phyloP scores from a whole-genome alignment of 2,797 vertebrate species.

The Periophthalmus magnuspinnatus region DNA sequence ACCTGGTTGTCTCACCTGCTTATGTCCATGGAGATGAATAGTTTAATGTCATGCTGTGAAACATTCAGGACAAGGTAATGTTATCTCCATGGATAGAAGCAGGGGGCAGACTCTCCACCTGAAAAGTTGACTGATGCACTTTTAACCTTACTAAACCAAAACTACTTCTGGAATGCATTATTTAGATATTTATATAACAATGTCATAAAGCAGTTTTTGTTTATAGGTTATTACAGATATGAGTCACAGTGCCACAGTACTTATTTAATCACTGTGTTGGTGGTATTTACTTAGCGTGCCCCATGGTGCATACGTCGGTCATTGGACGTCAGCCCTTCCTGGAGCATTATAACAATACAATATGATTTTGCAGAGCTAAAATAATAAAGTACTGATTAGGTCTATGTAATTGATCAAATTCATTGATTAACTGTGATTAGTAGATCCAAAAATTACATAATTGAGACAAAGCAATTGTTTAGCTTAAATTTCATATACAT shows the following conservation, averaged over 20 bases:
- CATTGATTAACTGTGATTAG: not conserved
- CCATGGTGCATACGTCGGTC: conserved; percentile 22
- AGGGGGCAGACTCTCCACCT: too few relatives aligned
- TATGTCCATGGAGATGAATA: too few relatives aligned
- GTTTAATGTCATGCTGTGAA: too few relatives aligned
- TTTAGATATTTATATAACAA: not conserved
- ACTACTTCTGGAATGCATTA: not conserved
- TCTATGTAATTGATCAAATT: not conserved
- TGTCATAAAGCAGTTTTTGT: not conserved
- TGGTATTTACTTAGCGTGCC: conserved; percentile 29
- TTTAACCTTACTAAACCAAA: not conserved
- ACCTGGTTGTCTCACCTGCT: too few relatives aligned
- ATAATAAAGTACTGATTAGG: not conserved
- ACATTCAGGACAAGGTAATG: too few relatives aligned
- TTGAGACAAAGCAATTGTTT: not conserved
- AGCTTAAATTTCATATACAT: too few relatives aligned
- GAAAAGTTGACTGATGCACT: too few relatives aligned
- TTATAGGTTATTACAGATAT: not conserved
- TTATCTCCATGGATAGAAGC: too few relatives aligned
- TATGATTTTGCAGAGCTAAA: conserved; percentile 11
- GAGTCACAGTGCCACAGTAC: conserved; percentile 19
- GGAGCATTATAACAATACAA: not conserved
- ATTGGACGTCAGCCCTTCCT: conserved; percentile 7
- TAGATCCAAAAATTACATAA: not conserved
- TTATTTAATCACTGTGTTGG: conserved; percentile 14